These are phyloP conservation scores for Dipodomys spectabilis DNA, from an alignment of 2,113 vertebrate species.

Conservation along the genomic window DNA sequence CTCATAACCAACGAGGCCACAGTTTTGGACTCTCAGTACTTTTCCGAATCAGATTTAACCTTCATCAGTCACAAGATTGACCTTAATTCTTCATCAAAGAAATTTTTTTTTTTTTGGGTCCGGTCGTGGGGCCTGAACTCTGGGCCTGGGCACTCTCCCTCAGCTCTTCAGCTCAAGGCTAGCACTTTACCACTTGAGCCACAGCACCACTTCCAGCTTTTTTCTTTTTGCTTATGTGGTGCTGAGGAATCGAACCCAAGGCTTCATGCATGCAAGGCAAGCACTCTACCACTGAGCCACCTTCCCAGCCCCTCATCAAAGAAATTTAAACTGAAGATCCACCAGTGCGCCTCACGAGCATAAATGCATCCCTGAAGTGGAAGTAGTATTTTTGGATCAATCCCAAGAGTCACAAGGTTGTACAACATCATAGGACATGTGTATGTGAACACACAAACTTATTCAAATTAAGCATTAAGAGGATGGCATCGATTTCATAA, in stretches of 20 bases:
- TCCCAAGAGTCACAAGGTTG: rapidly evolving
- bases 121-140: too few species aligned
- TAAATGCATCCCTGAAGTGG: background rate
- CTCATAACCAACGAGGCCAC: background rate
- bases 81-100: background rate
- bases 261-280: too few species aligned
- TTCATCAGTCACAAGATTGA: background rate
- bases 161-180: too few species aligned
- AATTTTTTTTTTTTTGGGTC: background rate
- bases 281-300: too few species aligned
- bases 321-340: background rate
- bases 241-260: too few species aligned
- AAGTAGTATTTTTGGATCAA: background rate
- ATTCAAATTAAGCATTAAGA: background rate
- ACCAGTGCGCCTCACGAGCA: too few species aligned
- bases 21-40: background rate
- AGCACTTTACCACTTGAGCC: too few species aligned
- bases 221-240: too few species aligned
- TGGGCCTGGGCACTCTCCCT: too few species aligned
- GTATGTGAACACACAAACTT: background rate
- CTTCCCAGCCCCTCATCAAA: background rate
- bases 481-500: background rate
- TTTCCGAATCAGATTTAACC: background rate
- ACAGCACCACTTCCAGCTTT: too few species aligned
- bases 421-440: too few species aligned